Evolutionary conservation across 2,888 invertebrate genomes (phyloP), one percentile per base, ranked within the genome.

Genomic region (Sialis lutaria): DNA sequence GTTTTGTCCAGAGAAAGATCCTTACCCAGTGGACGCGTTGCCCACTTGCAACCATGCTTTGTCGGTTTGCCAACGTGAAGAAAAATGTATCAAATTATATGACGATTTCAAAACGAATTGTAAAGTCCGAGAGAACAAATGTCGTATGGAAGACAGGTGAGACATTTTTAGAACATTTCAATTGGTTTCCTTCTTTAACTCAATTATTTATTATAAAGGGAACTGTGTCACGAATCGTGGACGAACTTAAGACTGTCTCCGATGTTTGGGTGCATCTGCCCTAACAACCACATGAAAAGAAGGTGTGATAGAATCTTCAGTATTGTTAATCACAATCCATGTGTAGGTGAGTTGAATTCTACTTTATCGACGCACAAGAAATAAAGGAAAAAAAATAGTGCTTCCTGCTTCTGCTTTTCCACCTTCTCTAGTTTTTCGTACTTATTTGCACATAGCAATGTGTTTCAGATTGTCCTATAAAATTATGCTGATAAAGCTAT

Each of bases 221-320:
- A 85, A 58, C 71, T 80, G 45, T 91, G 90, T 60, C 84, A 86
- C 60, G 84, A 86, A 58, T 81, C 89, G 43, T 91, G 90, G 90
- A 79, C 83, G 53, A 85, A 86, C 58, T 71, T 91, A 48, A 78
- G 89, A 49, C 72, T 84, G 52, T 87, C 90, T 30, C 90, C 89
- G 1, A 82, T 91, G 74, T 91, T 90, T 65, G 91, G 90, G 45
- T 91, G 90, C 69, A 88, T 90, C 63, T 91, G 90, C 62, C 90
- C 90, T 54, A 87, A 85, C 66, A 87, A 85, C 57, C 84, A 86
- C 66, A 82, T 83, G 78, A 83, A 87, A 77, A 78, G 79, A 59
- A 77, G 84, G 55, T 91, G 90, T 68, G 88, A 90, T 67, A 75
- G 83, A 58, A 86, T 90, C 67, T 90, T 88, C 69, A 79, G 81